Percentiles rank a stretch among this genome's conserved stretches.
Conservation (phyloP, 92 coral and sea anemone species). For the Metridium senile region DNA sequence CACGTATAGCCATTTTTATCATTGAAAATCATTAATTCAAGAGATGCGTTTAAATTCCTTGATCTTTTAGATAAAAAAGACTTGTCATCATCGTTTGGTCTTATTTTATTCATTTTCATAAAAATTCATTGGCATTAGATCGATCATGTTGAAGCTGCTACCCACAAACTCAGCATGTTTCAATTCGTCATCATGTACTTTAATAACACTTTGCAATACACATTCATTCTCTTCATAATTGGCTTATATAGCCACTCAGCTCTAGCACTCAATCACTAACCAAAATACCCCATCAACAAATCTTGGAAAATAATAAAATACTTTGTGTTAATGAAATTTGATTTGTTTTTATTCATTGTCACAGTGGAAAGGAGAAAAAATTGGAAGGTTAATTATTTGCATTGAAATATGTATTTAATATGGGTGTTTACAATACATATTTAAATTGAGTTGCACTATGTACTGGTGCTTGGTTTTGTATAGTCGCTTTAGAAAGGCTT, state of each 20-base stretch:
- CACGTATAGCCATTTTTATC: not conserved
- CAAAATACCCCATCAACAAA: not conserved
- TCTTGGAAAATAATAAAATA: too few relatives aligned
- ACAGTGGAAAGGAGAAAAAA: too few relatives aligned
- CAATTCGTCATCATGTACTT: not conserved
- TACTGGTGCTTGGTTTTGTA: not conserved
- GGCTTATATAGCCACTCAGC: not conserved
- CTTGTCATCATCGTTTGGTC: not conserved
- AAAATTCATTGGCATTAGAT: not conserved
- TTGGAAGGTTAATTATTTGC: not conserved
- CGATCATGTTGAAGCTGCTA: not conserved
- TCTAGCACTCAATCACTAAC: not conserved
- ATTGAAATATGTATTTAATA: too few relatives aligned
- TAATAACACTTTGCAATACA: not conserved
- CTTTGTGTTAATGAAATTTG: not conserved
- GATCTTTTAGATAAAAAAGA: not conserved
- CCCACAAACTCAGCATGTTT: slow-evolving; percentile 1
- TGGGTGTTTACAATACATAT: not conserved
- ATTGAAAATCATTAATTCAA: too few relatives aligned
- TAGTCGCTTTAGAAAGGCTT: not conserved
- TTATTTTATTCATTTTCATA: not conserved
- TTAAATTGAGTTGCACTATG: not conserved
- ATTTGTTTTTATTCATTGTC: not conserved
- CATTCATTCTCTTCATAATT: not conserved
- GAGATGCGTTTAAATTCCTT: too few relatives aligned